phyloP scores from a whole-genome alignment of 23 tunicate species.

The Halocynthia aurantium region DNA sequence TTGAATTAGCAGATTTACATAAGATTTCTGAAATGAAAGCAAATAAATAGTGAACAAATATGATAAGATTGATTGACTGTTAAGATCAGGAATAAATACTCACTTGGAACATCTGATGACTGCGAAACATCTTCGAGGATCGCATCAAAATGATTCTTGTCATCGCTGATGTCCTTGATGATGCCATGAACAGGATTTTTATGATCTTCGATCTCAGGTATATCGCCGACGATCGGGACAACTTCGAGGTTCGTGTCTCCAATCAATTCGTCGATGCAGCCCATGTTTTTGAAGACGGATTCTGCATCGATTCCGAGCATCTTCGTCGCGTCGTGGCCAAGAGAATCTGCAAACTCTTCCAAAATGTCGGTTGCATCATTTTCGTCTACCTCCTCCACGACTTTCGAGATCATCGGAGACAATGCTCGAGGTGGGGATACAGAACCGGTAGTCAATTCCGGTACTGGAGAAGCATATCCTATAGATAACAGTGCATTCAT shows the following conservation, averaged over 20 bases:
- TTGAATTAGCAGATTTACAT: background rate
- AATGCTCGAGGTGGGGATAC: slow-evolving; percentile 46
- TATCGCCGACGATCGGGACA: background rate
- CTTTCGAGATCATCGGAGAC: slow-evolving; percentile 36
- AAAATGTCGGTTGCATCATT: slow-evolving; percentile 4
- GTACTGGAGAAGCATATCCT: slow-evolving; percentile 22
- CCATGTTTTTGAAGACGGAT: slow-evolving; percentile 41
- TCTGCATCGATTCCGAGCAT: slow-evolving; percentile 29
- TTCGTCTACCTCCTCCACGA: background rate
- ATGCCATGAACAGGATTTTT: too few species aligned
- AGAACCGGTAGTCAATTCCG: background rate
- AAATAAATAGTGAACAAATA: too few species aligned
- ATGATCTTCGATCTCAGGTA: background rate
- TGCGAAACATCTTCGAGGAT: slow-evolving; percentile 15
- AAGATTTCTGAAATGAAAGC: too few species aligned
- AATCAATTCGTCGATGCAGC: slow-evolving; percentile 26
- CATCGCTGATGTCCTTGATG: too few species aligned
- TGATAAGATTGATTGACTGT: background rate
- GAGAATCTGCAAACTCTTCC: slow-evolving; percentile 19
- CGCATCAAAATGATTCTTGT: slow-evolving; percentile 15
- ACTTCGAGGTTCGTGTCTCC: background rate
- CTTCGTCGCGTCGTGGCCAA: slow-evolving; percentile 9
- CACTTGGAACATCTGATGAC: background rate
- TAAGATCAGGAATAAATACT: background rate
- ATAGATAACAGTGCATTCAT: slow-evolving; percentile 30